Base-by-base conservation (phyloP, 2,888 invertebrate genomes). In the Scaptodrosophila latifasciaeformis region DNA sequence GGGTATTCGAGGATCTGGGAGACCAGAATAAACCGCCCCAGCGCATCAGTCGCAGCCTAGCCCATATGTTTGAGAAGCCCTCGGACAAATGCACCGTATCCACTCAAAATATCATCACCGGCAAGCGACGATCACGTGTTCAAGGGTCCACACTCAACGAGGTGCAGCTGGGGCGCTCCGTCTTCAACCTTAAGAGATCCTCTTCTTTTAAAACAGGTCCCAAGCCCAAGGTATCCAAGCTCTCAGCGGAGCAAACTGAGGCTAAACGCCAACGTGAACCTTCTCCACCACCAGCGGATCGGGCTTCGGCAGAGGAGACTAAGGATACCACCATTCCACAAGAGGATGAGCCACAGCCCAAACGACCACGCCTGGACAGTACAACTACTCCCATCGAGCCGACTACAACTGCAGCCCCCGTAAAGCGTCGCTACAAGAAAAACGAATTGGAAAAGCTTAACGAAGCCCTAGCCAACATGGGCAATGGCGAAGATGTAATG, bases 381-480 rank as follows among this genome's bases (percentile, higher is more conserved):
- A n/a, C 9, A 15, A 40, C 29, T 19, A 49, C 35, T 12, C 2
- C 2, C 2, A 34, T 6, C 12, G 37, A 48, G 17, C 1, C 29
- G 5, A 24, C n/a, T 4, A 15, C 13, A 0, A 34, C 21, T 6
- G 2, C 9, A n/a, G n/a, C n/a, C n/a, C n/a, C n/a, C n/a, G n/a
- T n/a, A n/a, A n/a, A n/a, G 12, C 40, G 62, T 10, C 67, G 69
- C 0, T 65, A 61, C 35, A 90, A 91, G 59, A 77, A 79, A 2
- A 82, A 62, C 54, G 91, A 91, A 59, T 69, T 91, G 27, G 91
- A 91, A 57, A 88, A 88, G 68, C 81, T 91, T 0, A 91, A 91
- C 62, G 90, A 90, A 35, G 91, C 91, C 63, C 90, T 91, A 45
- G 88, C 90, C 13, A 89, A 90, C 40, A 91, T 90, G 89, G 90